A percentile compares a stretch with the other conserved stretches of the same genome.
These are phyloP conservation scores for Anthoscopus minutus DNA, from an alignment of 2,113 vertebrate species.

Conservation along the genomic window DNA sequence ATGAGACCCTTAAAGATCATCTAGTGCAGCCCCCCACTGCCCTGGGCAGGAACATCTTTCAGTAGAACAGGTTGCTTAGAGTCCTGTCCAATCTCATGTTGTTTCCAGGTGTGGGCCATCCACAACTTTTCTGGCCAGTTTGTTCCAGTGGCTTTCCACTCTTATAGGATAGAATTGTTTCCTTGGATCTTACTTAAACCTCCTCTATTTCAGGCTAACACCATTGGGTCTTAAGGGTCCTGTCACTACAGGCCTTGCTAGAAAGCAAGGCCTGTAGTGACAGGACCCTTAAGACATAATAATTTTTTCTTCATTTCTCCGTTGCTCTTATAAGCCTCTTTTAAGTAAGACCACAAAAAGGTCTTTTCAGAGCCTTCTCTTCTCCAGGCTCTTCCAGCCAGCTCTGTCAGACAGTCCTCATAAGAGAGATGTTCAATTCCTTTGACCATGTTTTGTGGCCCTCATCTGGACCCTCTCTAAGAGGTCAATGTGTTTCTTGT, in stretches of 20 bases:
- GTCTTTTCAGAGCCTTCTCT: not conserved
- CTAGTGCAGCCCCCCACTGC: not conserved
- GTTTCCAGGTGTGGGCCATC: not conserved
- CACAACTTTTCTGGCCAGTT: not conserved
- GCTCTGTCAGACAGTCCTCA: not conserved
- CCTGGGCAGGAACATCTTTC: not conserved
- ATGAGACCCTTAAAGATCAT: not conserved
- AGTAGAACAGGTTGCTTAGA: not conserved
- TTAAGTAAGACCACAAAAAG: not conserved
- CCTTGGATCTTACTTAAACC: not conserved
- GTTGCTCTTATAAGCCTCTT: not conserved
- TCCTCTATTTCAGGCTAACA: not conserved
- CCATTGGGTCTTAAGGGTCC: not conserved
- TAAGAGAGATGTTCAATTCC: not conserved
- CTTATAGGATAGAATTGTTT: not conserved
- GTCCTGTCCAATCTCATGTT: accelerated
- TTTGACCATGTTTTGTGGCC: not conserved
- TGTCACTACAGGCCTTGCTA: not conserved
- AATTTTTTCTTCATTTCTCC: not conserved
- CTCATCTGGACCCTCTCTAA: not conserved
- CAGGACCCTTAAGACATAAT: too few relatives aligned
- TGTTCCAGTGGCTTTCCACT: not conserved
- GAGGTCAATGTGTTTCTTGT: not conserved
- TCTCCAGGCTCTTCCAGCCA: not conserved
- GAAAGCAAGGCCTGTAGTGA: too few relatives aligned